These are phyloP conservation scores for Sinhomidia bicolor DNA, from an alignment of 2,888 invertebrate species.

Conservation along the genomic window DNA sequence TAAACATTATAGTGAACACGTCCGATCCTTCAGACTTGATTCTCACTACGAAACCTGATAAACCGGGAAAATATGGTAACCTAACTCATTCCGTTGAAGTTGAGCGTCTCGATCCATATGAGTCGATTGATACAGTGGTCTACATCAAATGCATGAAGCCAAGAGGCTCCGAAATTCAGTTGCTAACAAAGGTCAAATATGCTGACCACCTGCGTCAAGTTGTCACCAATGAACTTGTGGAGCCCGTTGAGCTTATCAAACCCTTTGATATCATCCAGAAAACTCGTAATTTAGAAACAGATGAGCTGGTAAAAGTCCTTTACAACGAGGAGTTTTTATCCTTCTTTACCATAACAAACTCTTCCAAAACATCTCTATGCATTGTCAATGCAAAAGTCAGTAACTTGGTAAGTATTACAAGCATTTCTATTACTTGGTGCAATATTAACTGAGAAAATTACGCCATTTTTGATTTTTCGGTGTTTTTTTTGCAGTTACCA, in stretches of 20 bases:
- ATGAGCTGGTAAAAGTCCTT: conserved; percentile 58
- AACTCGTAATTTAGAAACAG: conserved; percentile 62
- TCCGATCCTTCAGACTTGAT: conserved; percentile 71
- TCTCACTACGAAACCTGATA: conserved; percentile 59
- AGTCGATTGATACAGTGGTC: conserved; percentile 48
- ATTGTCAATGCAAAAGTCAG: conserved; percentile 20
- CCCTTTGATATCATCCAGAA: conserved; percentile 73
- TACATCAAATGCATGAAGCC: conserved; percentile 59
- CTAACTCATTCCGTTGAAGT: conserved; percentile 65
- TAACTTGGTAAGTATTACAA: conserved; percentile 23
- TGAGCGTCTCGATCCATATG: conserved; percentile 62
- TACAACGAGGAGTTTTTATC: conserved; percentile 71
- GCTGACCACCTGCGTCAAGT: conserved; percentile 70
- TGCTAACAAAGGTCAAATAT: conserved; percentile 76
- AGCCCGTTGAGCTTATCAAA: conserved; percentile 71
- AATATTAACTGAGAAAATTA: neutral
- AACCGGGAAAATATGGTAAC: conserved; percentile 52
- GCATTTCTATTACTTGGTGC: neutral
- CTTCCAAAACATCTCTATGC: conserved; percentile 56
- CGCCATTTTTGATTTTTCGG: neutral
- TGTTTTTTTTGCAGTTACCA: neutral
- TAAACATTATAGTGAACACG: conserved; percentile 52
- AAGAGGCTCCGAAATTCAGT: conserved; percentile 68
- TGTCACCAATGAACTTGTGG: conserved; percentile 71
- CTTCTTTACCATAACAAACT: conserved; percentile 68